A percentile compares a stretch with the other conserved stretches of the same genome.
Evolutionary conservation across 2,113 vertebrate genomes (phyloP).

Genomic region (Poeciliopsis occidentalis): DNA sequence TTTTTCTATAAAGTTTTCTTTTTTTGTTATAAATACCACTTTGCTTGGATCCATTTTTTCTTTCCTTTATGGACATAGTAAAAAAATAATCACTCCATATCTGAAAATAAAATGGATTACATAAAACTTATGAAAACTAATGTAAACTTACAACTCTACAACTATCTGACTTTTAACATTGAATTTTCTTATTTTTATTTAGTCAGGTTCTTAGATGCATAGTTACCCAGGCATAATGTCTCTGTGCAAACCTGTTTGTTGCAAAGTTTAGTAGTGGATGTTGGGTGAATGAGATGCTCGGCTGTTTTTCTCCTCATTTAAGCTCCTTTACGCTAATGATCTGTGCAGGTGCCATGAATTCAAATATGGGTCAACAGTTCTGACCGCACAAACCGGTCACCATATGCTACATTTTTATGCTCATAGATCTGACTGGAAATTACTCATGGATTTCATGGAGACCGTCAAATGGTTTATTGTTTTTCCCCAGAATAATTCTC

Average conservation of each 20-base stretch:
- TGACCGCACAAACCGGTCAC: conserved; percentile 31
- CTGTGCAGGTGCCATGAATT: conserved; percentile 37
- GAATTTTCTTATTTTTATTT: conserved; percentile 10
- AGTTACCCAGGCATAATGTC: conserved; percentile 1
- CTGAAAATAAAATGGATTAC: background rate
- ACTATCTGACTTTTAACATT: conserved; percentile 2
- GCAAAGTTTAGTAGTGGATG: background rate
- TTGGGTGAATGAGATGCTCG: background rate
- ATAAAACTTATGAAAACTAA: background rate
- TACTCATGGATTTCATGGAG: background rate
- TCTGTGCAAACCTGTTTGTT: background rate
- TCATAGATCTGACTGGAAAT: background rate
- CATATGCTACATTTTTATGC: conserved; percentile 25
- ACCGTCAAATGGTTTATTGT: background rate
- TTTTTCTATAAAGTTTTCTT: background rate
- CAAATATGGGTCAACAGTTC: conserved; percentile 23
- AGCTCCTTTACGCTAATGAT: conserved; percentile 13
- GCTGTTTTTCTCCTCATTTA: conserved; percentile 3
- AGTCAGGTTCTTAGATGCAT: conserved; percentile 29
- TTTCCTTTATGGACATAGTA: background rate
- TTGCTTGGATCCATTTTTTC: background rate
- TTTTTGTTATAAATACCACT: background rate
- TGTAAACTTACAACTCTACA: background rate
- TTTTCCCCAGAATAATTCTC: background rate
- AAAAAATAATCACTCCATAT: background rate